A percentile compares a stretch with the other conserved stretches of the same genome.
Conservation (phyloP, 2,888 invertebrate species). For the Stratiomys singularior region DNA sequence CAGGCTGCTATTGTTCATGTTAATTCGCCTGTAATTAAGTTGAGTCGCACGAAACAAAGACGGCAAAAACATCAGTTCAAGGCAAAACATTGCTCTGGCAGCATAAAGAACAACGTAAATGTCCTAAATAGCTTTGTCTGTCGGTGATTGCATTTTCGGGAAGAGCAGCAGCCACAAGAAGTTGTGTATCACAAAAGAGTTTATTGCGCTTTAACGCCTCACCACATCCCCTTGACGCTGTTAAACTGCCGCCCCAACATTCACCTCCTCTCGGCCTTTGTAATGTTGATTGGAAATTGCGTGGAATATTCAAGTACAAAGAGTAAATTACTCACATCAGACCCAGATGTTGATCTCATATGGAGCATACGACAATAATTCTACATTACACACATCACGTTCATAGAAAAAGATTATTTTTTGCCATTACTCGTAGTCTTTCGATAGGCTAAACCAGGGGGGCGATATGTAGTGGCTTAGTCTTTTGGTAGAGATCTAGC, state of each 20-base stretch:
- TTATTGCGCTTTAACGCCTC: neutral
- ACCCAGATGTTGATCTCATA: neutral
- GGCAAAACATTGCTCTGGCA: too few relatives aligned
- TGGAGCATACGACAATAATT: too few relatives aligned
- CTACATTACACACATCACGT: neutral
- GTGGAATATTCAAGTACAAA: neutral
- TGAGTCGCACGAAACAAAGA: too few relatives aligned
- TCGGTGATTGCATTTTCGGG: neutral
- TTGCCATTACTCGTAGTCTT: neutral
- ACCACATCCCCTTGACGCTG: neutral
- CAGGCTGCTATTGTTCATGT: too few relatives aligned
- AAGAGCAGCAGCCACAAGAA: neutral
- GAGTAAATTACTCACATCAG: neutral
- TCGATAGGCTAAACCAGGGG: neutral
- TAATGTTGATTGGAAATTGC: slow-evolving; percentile 10
- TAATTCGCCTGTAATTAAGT: too few relatives aligned
- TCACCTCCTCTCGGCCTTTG: neutral
- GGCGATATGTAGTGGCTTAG: too few relatives aligned
- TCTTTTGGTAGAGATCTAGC: too few relatives aligned
- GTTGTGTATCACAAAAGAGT: neutral
- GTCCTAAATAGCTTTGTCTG: too few relatives aligned
- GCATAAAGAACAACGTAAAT: too few relatives aligned
- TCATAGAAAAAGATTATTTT: neutral
- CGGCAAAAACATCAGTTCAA: too few relatives aligned
- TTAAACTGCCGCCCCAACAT: neutral